These are phyloP conservation scores for Drosophila kuntzei DNA, from an alignment of 2,888 invertebrate species.

Conservation along the genomic window DNA sequence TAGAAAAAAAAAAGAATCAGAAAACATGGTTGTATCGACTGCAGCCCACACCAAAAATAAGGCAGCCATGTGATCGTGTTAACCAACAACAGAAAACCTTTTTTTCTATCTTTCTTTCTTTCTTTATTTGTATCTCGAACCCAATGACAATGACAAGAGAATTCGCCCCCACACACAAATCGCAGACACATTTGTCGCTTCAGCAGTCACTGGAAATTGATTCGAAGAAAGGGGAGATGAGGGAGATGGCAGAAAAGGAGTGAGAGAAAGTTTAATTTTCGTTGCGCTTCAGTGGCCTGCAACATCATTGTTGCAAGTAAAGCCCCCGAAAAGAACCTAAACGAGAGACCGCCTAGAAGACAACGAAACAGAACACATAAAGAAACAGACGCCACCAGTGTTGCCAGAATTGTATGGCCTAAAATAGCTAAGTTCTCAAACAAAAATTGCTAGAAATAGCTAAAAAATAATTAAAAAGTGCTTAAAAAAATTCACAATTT, in stretches of 20 bases:
- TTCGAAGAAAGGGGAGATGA: slow-evolving; percentile 5
- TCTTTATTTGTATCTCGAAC: not conserved
- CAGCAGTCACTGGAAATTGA: slow-evolving; percentile 62
- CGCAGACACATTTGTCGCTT: slow-evolving; percentile 75
- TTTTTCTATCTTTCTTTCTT: slow-evolving; percentile 10
- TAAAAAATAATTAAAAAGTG: too few relatives aligned
- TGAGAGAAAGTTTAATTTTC: slow-evolving; percentile 42
- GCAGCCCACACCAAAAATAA: slow-evolving; percentile 45
- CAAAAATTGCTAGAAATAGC: too few relatives aligned
- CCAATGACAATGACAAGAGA: slow-evolving; percentile 50
- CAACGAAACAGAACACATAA: slow-evolving; percentile 2
- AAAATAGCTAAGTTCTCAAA: too few relatives aligned
- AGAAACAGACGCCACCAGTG: too few relatives aligned
- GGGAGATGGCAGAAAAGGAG: not conserved
- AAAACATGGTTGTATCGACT: slow-evolving; percentile 33
- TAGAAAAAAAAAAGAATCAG: not conserved
- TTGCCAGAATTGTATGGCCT: too few relatives aligned
- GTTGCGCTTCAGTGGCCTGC: slow-evolving; percentile 69
- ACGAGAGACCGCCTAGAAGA: slow-evolving; percentile 41
- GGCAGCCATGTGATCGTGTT: slow-evolving; percentile 46
- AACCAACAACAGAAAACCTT: slow-evolving; percentile 30
- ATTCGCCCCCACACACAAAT: slow-evolving; percentile 61
- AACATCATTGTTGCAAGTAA: slow-evolving; percentile 32
- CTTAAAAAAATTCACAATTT: too few relatives aligned
- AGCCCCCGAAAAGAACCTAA: slow-evolving; percentile 25